Evolutionary conservation across 2,113 vertebrate genomes (phyloP), one percentile per base, ranked within the genome.

Genomic region (Phrynocephalus versicolor): DNA sequence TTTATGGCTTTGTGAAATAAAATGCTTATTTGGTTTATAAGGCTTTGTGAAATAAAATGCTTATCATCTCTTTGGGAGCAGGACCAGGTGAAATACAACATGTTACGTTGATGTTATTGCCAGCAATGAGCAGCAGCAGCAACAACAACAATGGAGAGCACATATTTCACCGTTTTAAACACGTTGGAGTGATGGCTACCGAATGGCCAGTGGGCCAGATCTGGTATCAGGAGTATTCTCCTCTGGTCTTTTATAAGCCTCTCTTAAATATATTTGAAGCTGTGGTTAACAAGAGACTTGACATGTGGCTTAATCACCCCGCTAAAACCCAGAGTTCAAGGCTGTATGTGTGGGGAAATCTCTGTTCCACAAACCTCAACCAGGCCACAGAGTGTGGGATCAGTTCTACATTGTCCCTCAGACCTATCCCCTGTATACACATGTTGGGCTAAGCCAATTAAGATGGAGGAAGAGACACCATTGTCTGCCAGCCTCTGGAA

Each of bases 1-100:
- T 92, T 93, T 90, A 90, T 73, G 81, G 76, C 33, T 92, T 89
- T 57, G 87, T 89, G 67, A 72, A 82, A 55, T 27, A 74, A 91
- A 91, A 82, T 69, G 65, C 80, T 65, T 89, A 89, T 45, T n/a
- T n/a, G n/a, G n/a, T n/a, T n/a, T n/a, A n/a, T n/a, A n/a, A n/a
- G n/a, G n/a, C 33, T 92, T 89, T 57, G 87, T 89, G 67, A 72
- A 82, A 55, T 27, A 74, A 91, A 91, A 82, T 69, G 65, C 80
- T 65, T 89, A 89, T 45, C 51, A 89, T 93, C 85, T 90, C 69
- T 91, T 80, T 89, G 88, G 87, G 35, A 37, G 37, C 77, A 74
- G 27, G 55, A 71, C 90, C 87, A 69, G 84, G 51, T 71, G 7
- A 45, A 88, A 88, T 83, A 67, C 79, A 84, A 67, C 76, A 62